Conservation (phyloP, 2,888 invertebrate species). For the Trachelus stipa region DNA sequence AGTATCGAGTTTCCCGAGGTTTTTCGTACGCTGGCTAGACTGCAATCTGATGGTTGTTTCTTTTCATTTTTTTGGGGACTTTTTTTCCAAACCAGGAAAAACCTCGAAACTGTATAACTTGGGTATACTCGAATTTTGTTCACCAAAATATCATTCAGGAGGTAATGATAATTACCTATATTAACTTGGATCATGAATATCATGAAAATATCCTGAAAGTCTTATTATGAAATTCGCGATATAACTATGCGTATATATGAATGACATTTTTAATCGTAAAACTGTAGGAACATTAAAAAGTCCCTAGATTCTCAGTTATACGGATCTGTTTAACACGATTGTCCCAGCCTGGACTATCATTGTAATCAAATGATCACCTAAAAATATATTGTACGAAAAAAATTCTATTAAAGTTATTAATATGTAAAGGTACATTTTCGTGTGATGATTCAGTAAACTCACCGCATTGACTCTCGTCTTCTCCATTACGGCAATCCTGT, state of each 20-base stretch:
- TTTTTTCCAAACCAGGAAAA: neutral
- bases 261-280: neutral
- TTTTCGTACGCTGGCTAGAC: neutral
- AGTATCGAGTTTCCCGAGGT: conserved; percentile 15
- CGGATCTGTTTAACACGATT: neutral
- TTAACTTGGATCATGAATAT: neutral
- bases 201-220: neutral
- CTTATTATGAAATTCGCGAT: neutral
- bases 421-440: too few species aligned
- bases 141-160: neutral
- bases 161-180: neutral
- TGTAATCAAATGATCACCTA: neutral
- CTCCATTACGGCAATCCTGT: conserved; percentile 70
- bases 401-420: neutral
- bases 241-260: neutral
- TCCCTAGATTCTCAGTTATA: neutral
- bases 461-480: conserved; percentile 71
- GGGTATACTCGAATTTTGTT: neutral
- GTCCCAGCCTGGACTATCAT: neutral
- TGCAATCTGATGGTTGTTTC: neutral
- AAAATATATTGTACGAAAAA: neutral
- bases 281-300: neutral
- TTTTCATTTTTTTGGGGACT: neutral
- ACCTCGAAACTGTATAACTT: neutral
- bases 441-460: conserved; percentile 36